Percentiles rank a stretch among this genome's conserved stretches.
Conservation (phyloP, 2,113 vertebrate genomes). For the Hymenochirus boettgeri region DNA sequence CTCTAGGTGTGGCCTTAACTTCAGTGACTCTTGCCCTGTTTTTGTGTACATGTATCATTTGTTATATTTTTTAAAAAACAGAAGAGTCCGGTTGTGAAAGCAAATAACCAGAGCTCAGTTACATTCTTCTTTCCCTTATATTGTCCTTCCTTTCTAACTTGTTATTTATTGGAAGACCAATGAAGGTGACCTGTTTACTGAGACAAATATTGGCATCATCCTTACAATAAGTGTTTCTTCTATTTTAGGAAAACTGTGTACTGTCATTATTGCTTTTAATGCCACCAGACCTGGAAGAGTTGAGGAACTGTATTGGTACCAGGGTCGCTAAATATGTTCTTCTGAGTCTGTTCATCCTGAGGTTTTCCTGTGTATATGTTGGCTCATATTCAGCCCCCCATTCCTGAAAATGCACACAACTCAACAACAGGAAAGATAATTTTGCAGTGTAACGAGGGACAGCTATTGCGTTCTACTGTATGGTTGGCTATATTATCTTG, state of each 20-base stretch:
- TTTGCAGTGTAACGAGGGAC: background rate
- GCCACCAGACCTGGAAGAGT: too few species aligned
- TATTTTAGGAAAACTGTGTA: background rate
- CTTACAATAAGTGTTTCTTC: background rate
- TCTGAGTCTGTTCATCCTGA: background rate
- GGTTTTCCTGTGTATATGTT: too few species aligned
- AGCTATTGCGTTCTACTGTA: background rate
- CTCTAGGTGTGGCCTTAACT: background rate
- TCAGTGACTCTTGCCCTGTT: background rate
- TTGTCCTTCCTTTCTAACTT: background rate
- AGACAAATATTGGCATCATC: background rate
- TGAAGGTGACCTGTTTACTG: background rate
- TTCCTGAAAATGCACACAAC: background rate
- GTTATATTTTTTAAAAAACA: background rate
- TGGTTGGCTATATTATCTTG: background rate
- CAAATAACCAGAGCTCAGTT: slow-evolving; percentile 3
- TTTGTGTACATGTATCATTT: background rate
- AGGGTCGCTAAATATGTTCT: background rate
- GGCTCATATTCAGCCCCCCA: too few species aligned
- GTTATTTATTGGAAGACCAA: background rate
- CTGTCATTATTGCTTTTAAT: too few species aligned
- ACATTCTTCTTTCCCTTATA: background rate
- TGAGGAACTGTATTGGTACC: background rate
- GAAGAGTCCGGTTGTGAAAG: background rate
- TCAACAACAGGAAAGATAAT: background rate